Base-by-base conservation (phyloP, 2,113 vertebrate species). In the Solea senegalensis region DNA sequence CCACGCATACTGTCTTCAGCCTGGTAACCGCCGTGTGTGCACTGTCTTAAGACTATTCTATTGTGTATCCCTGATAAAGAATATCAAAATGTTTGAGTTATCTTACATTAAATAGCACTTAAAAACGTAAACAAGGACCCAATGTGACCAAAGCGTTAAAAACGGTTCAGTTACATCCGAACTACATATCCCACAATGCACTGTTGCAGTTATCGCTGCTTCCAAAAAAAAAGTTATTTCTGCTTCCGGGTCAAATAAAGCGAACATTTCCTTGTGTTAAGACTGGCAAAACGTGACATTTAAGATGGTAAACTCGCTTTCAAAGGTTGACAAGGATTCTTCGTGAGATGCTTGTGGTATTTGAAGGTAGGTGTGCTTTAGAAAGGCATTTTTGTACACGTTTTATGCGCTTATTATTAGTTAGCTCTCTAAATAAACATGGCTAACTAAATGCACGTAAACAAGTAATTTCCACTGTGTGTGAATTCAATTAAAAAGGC, bases 141-240 rank as follows among this genome's bases (percentile, higher is more conserved):
- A 34, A 34, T 34, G 34, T 2, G 34, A 2, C 3, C 34, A 34
- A 34, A 34, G 5, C 34, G 34, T 34, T 4, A 34, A 34, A 34
- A 3, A 34, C 34, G 3, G 34, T 34, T 34, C 34, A 6, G 34
- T n/a, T 15, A 7, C 3, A 39, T 39, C 8, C 9, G 8, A 39
- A 90, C 87, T 79, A 49, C 87, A 65, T 70, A 3, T 86, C 87
- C 89, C 86, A 86, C 0, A 11, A 85, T 87, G 60, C 88, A 80
- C 16, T 43, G 0, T 0, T 0, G 4, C 34, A 2, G 34, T 34
- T 34, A 34, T 21, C 21, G 1, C 21, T 21, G 21, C 21, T 21
- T 21, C 21, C 1, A 21, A 21, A 21, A 21, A 21, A 21, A 21
- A 21, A 21, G 21, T 21, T 21, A 21, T 21, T 1, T 88, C 86